These are phyloP conservation scores for Acanthosepion esculentum DNA, from an alignment of 2,888 invertebrate species.

Conservation along the genomic window DNA sequence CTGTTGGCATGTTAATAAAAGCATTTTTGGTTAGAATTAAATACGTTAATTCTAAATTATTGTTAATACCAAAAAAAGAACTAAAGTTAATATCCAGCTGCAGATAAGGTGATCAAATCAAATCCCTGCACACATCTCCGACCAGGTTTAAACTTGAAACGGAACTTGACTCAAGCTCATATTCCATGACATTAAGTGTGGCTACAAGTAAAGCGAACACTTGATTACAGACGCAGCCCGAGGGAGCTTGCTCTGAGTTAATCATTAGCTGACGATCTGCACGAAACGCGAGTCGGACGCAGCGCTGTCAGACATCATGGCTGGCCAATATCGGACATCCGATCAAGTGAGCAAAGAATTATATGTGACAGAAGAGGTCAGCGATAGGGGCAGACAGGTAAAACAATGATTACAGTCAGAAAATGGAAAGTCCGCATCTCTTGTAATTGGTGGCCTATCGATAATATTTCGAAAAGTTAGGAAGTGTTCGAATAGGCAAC, in stretches of 20 bases:
- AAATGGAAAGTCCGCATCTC: background rate
- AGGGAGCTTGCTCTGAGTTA: background rate
- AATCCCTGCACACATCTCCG: no score
- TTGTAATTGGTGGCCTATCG: background rate
- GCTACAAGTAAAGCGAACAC: background rate
- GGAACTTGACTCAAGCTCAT: background rate
- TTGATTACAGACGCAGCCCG: background rate
- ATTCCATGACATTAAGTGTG: background rate
- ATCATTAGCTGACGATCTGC: background rate
- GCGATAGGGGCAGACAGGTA: background rate
- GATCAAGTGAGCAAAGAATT: conserved; percentile 7
- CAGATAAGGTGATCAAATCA: no score
- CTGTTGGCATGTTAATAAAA: no score
- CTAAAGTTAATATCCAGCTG: no score
- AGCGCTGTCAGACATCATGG: background rate
- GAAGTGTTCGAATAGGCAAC: background rate
- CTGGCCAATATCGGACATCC: background rate
- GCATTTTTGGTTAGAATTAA: no score
- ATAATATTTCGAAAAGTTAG: background rate
- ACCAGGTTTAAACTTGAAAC: background rate
- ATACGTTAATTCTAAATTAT: no score
- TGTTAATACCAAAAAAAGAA: no score
- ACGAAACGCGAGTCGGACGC: background rate
- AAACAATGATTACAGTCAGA: background rate
- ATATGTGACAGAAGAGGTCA: background rate